These are phyloP conservation scores for Julus scandinavius DNA, from an alignment of 2,888 invertebrate genomes.

Conservation along the genomic window DNA sequence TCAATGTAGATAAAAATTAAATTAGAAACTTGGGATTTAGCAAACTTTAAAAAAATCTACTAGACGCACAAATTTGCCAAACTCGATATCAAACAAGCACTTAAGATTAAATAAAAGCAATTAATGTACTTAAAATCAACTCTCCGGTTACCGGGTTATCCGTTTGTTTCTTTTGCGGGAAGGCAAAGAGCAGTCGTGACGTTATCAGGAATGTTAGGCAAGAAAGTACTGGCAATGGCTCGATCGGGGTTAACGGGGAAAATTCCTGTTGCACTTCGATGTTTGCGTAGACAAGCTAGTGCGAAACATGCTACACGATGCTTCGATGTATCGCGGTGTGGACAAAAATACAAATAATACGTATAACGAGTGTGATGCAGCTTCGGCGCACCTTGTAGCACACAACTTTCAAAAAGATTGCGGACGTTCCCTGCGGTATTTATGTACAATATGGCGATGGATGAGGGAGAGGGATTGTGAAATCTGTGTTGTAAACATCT, in stretches of 20 bases:
- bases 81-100: not conserved
- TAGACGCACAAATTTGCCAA: not conserved
- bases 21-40: not conserved
- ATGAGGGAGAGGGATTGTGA: not conserved
- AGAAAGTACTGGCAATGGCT: not conserved
- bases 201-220: not conserved
- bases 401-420: not conserved
- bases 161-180: not conserved
- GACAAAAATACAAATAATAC: not conserved
- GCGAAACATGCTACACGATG: not conserved
- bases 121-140: not conserved
- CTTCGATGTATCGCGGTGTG: not conserved
- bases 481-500: not conserved
- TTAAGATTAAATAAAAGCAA: not conserved
- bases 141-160: not conserved
- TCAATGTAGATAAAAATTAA: not conserved
- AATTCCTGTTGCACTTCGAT: no score
- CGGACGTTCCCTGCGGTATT: not conserved
- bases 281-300: not conserved
- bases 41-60: not conserved
- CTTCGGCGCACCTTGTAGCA: not conserved
- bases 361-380: no score
- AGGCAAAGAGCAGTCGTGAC: not conserved
- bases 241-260: no score
- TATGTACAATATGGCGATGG: not conserved